These are phyloP conservation scores for Ornithoptera priamus DNA, from an alignment of 2,888 invertebrate species.

Conservation along the genomic window DNA sequence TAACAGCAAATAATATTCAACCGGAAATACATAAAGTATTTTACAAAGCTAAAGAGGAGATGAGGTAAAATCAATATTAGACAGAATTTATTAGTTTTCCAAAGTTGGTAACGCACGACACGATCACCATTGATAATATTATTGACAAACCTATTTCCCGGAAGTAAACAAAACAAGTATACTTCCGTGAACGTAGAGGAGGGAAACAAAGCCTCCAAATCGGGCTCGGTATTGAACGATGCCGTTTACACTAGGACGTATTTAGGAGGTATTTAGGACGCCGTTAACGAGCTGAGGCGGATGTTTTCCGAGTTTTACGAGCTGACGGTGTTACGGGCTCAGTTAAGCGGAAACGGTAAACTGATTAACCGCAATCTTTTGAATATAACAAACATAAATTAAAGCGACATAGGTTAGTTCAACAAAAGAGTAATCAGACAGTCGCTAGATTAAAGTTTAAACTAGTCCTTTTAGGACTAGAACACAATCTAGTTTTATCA, in stretches of 20 bases:
- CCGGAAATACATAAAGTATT: too few species aligned
- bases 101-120: not conserved
- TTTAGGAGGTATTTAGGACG: conserved; percentile 20
- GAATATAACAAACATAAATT: conserved; percentile 3
- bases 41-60: too few species aligned
- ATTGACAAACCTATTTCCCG: not conserved
- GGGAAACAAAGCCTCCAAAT: conserved; percentile 19
- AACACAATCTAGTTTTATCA: too few species aligned
- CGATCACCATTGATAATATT: not conserved
- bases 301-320: conserved; percentile 29
- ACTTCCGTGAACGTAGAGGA: not conserved
- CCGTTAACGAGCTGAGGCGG: conserved; percentile 27
- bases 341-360: conserved; percentile 27
- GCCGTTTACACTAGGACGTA: conserved; percentile 25
- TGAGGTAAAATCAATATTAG: too few species aligned
- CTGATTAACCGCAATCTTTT: conserved; percentile 27
- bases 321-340: conserved; percentile 23
- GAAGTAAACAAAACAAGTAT: conserved; percentile 12
- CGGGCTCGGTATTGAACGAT: conserved; percentile 20
- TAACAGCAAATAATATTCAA: too few species aligned
- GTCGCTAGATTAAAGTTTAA: too few species aligned
- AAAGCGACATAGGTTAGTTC: not conserved
- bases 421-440: too few species aligned
- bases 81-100: not conserved
- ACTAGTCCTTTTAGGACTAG: too few species aligned